Evolutionary conservation across 1,140 invertebrate genomes (phyloP).

Genomic region (Eueides isabella): DNA sequence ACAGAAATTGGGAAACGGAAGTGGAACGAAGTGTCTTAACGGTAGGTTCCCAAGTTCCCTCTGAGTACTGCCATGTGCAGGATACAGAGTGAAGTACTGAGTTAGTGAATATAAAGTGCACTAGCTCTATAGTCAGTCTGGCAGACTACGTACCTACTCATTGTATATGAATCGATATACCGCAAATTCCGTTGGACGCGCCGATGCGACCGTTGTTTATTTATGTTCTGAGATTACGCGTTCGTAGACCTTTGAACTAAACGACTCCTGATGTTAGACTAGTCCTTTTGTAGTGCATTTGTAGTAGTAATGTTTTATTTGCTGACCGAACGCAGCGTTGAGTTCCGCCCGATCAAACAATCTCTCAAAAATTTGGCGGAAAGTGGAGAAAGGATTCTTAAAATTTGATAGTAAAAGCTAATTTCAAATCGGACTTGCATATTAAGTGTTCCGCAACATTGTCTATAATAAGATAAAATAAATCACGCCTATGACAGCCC

Average conservation of each 20-base stretch:
- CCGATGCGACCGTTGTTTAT: slow-evolving; percentile 29
- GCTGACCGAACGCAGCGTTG: neutral
- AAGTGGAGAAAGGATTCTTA: neutral
- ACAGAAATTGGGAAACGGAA: too few species aligned
- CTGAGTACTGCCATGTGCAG: too few species aligned
- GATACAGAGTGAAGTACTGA: too few species aligned
- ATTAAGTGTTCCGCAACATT: too few species aligned
- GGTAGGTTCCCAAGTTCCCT: too few species aligned
- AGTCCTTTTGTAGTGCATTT: neutral
- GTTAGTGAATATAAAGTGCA: too few species aligned
- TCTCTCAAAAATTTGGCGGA: neutral
- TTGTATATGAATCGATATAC: slow-evolving; percentile 6
- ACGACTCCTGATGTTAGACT: slow-evolving; percentile 12
- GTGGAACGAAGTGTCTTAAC: too few species aligned
- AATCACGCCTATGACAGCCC: too few species aligned
- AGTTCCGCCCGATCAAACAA: neutral
- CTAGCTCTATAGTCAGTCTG: neutral
- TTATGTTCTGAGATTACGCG: slow-evolving; percentile 43
- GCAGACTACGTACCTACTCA: neutral
- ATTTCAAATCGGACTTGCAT: too few species aligned
- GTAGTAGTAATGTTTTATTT: neutral
- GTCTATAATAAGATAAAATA: too few species aligned
- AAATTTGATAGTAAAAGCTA: too few species aligned
- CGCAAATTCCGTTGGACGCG: slow-evolving; percentile 9
- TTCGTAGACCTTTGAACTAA: slow-evolving; percentile 49